Evolutionary conservation across 2,113 vertebrate species (phyloP).

Genomic region (Manacus vitellinus): DNA sequence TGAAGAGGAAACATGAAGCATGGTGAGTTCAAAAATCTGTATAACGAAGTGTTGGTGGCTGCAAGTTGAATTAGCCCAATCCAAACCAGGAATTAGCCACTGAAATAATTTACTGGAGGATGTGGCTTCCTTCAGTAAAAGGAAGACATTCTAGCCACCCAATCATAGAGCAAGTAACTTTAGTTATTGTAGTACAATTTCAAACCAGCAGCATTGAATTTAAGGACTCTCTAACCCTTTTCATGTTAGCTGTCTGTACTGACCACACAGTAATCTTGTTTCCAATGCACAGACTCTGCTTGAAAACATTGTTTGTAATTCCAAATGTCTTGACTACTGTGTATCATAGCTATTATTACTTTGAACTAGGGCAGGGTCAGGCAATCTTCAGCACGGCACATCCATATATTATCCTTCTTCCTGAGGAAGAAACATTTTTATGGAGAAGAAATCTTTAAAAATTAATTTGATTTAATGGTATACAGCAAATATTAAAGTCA

Average conservation of each 20-base stretch:
- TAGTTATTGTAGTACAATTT: not conserved
- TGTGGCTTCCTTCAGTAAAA: not conserved
- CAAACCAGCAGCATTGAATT: not conserved
- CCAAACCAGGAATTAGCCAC: not conserved
- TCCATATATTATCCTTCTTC: not conserved
- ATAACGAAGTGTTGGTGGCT: not conserved
- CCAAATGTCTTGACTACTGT: not conserved
- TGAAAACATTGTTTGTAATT: not conserved
- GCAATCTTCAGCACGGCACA: not conserved
- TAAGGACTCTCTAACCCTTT: not conserved
- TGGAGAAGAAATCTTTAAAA: not conserved
- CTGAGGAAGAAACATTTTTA: not conserved
- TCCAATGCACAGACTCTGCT: not conserved
- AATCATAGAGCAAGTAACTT: not conserved
- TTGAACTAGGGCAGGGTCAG: not conserved
- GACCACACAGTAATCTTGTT: not conserved
- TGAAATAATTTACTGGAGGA: not conserved
- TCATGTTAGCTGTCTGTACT: not conserved
- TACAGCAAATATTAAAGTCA: not conserved
- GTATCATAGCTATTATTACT: not conserved
- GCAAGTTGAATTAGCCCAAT: not conserved
- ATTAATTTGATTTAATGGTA: not conserved
- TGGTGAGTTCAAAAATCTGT: not conserved
- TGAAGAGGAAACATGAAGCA: not conserved
- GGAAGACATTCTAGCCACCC: not conserved